These are phyloP conservation scores for Artibeus jamaicensis DNA, from an alignment of 2,797 vertebrate species.

Conservation along the genomic window DNA sequence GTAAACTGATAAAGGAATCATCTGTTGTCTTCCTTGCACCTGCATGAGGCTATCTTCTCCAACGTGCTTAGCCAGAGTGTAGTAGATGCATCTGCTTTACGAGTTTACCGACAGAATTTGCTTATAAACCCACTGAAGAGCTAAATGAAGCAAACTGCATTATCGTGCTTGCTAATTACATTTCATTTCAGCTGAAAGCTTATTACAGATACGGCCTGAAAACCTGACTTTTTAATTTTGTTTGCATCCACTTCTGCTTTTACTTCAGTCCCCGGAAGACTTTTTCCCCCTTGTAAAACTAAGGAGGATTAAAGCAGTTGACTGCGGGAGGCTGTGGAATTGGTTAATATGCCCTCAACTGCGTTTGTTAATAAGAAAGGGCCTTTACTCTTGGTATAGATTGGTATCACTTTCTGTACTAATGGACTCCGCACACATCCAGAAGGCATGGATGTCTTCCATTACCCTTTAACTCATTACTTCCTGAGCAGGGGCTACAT, in stretches of 20 bases:
- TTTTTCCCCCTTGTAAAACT: neutral
- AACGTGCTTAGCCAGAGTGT: conserved; percentile 68
- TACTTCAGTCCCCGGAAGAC: conserved; percentile 65
- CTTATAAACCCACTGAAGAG: conserved; percentile 83
- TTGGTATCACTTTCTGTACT: neutral
- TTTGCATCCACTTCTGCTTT: conserved; percentile 81
- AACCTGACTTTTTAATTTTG: conserved; percentile 82
- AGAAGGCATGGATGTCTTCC: neutral
- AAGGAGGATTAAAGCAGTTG: neutral
- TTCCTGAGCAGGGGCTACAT: neutral
- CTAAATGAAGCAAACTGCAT: conserved; percentile 84
- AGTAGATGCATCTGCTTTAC: conserved; percentile 82
- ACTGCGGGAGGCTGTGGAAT: neutral
- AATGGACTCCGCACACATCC: neutral
- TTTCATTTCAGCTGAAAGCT: conserved; percentile 83
- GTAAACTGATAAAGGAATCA: conserved; percentile 77
- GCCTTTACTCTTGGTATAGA: neutral
- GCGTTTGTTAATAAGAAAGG: neutral
- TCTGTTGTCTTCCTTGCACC: conserved; percentile 80
- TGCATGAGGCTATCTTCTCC: conserved; percentile 76
- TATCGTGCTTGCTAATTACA: conserved; percentile 84
- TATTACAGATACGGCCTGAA: conserved; percentile 81
- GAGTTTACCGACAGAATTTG: conserved; percentile 83
- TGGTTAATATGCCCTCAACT: neutral
- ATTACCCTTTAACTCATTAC: neutral